A percentile compares a stretch with the other conserved stretches of the same genome.
Conservation (phyloP, 2,113 vertebrate species). For the Herpailurus yagouaroundi region DNA sequence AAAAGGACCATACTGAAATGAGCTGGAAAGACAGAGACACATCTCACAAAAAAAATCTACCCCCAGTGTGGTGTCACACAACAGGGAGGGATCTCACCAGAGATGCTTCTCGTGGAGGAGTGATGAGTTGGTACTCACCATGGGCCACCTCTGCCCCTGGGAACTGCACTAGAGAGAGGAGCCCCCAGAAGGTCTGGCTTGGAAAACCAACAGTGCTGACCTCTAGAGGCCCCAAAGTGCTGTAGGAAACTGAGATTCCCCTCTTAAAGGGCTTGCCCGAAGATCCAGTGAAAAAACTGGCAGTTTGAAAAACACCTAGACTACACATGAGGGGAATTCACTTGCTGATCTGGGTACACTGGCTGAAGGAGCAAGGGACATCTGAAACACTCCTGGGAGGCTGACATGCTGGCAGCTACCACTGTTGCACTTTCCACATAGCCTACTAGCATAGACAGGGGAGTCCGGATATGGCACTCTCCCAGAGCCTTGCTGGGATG, state of each 20-base stretch:
- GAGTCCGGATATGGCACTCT: not conserved
- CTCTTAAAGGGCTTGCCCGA: not conserved
- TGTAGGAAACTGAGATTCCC: not conserved
- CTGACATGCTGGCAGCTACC: not conserved
- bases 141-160: not conserved
- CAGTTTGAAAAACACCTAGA: not conserved
- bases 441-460: not conserved
- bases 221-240: not conserved
- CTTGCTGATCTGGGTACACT: not conserved
- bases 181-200: not conserved
- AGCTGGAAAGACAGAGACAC: not conserved
- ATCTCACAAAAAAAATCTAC: not conserved
- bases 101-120: not conserved
- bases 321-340: not conserved
- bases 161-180: not conserved
- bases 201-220: not conserved
- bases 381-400: not conserved
- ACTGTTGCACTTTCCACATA: not conserved
- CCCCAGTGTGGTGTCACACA: not conserved
- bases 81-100: not conserved
- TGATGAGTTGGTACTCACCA: not conserved
- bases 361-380: not conserved
- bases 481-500: not conserved
- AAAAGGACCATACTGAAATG: not conserved
- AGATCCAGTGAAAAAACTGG: not conserved